phyloP scores from a whole-genome alignment of 2,888 invertebrate genomes.

The Fragum fragum region DNA sequence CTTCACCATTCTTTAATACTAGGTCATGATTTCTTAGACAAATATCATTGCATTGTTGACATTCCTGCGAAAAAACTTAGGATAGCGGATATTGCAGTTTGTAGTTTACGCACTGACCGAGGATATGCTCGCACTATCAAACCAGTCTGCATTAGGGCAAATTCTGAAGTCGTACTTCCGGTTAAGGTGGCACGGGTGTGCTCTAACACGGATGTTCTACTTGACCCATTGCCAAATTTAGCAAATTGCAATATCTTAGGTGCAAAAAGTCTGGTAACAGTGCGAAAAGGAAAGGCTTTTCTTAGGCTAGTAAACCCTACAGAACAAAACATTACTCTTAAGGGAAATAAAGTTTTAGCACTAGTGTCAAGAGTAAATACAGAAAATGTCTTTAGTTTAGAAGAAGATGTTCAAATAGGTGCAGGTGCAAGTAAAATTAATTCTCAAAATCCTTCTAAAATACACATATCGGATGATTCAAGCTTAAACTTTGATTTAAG shows the following conservation, averaged over 20 bases:
- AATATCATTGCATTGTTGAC: too few species aligned
- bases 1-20: constrained; percentile 30
- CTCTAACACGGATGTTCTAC: constrained; percentile 5
- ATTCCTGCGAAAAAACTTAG: constrained; percentile 20
- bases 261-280: constrained; percentile 48
- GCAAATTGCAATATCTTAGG: constrained; percentile 37
- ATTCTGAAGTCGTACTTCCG: too few species aligned
- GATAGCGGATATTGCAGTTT: too few species aligned
- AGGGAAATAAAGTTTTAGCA: constrained; percentile 47
- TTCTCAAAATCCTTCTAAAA: too few species aligned
- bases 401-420: not conserved
- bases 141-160: constrained; percentile 7
- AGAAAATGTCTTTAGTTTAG: constrained; percentile 11
- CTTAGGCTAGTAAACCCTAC: constrained; percentile 41
- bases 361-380: constrained; percentile 4
- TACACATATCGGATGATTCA: not conserved
- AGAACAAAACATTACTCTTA: constrained; percentile 33
- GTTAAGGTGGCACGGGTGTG: constrained; percentile 37
- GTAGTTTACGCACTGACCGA: constrained; percentile 26
- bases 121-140: constrained; percentile 41
- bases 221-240: constrained; percentile 39
- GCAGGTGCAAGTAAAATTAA: not conserved
- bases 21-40: constrained; percentile 33
- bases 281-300: constrained; percentile 40
- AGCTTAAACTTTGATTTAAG: too few species aligned